Conservation (phyloP, 2,797 vertebrate genomes). For the Heteromormyrus szaboi region DNA sequence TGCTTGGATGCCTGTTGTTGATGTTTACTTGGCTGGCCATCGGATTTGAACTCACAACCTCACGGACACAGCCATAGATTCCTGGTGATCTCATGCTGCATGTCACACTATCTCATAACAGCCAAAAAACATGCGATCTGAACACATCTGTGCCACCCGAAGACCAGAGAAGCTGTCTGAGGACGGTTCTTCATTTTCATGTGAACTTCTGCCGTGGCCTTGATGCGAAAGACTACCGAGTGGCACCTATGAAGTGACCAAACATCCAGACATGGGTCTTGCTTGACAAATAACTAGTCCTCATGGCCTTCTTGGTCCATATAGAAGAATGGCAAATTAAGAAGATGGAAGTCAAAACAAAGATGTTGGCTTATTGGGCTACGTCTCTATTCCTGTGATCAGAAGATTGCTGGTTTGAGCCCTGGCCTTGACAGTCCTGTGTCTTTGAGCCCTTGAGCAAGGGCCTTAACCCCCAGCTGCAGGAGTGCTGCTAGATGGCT, state of each 20-base stretch:
- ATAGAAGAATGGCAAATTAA: neutral
- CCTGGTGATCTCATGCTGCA: neutral
- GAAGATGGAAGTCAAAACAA: neutral
- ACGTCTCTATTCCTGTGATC: neutral
- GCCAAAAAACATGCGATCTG: neutral
- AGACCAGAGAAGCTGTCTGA: neutral
- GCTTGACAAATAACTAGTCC: neutral
- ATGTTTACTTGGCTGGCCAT: neutral
- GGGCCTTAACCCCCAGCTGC: too few species aligned
- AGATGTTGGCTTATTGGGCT: neutral
- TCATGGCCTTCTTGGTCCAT: neutral
- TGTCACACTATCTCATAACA: neutral
- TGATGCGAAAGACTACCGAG: neutral
- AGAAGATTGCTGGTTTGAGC: neutral
- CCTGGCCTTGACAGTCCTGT: neutral
- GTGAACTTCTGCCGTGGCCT: neutral
- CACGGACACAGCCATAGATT: neutral
- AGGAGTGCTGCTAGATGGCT: neutral
- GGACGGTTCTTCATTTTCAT: neutral
- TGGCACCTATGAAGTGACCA: neutral
- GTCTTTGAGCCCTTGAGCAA: neutral
- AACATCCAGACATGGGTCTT: neutral
- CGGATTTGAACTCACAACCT: neutral
- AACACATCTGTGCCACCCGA: neutral
- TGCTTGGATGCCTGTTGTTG: neutral